These are phyloP conservation scores for Tetraneura akinire DNA, from an alignment of 1,140 invertebrate species.

Conservation along the genomic window DNA sequence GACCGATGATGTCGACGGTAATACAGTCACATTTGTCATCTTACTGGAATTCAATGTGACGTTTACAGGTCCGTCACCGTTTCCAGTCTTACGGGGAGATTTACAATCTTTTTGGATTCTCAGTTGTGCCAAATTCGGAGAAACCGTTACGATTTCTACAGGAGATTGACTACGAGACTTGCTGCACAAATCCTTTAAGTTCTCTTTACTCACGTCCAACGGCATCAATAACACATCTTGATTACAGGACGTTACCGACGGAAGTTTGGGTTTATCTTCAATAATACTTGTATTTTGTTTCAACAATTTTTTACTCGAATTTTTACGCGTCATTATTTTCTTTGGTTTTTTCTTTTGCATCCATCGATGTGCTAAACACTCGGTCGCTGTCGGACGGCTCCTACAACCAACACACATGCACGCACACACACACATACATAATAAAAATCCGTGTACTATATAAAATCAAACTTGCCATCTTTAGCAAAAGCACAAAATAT, in stretches of 20 bases:
- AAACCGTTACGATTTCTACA: background rate
- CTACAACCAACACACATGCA: conserved; percentile 64
- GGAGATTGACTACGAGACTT: conserved; percentile 31
- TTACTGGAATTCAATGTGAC: too few relatives aligned
- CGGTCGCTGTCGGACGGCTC: conserved; percentile 70
- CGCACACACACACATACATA: conserved; percentile 57
- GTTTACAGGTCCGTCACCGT: background rate
- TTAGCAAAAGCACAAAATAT: too few relatives aligned
- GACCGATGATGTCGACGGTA: too few relatives aligned
- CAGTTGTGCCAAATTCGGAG: background rate
- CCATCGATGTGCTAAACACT: conserved; percentile 77
- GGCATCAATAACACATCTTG: background rate
- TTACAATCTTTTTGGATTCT: background rate
- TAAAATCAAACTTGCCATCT: too few relatives aligned
- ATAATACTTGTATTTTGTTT: too few relatives aligned
- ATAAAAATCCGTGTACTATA: conserved; percentile 27
- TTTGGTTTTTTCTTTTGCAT: conserved; percentile 59
- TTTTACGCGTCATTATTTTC: conserved; percentile 14
- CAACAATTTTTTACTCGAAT: background rate
- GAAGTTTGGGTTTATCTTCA: background rate
- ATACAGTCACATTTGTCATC: too few relatives aligned
- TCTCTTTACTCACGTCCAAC: conserved; percentile 3
- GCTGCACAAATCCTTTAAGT: conserved; percentile 16
- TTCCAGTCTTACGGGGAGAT: background rate
- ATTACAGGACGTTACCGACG: background rate